A percentile compares a stretch with the other conserved stretches of the same genome.
These are phyloP conservation scores for Okamejei kenojei DNA, from an alignment of 2,797 vertebrate genomes.

Conservation along the genomic window DNA sequence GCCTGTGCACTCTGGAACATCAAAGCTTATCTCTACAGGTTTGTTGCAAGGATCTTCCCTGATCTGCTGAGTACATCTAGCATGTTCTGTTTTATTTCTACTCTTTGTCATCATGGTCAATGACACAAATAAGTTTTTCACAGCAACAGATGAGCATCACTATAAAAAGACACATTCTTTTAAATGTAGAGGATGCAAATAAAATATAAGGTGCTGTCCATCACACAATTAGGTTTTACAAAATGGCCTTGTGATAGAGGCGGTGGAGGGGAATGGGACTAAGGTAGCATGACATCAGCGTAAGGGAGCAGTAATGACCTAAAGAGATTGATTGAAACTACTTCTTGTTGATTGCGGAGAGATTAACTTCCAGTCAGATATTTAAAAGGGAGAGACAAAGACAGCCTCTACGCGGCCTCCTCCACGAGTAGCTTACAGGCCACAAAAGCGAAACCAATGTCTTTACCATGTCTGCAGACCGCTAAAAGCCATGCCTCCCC, in stretches of 20 bases:
- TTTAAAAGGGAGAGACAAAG: no score
- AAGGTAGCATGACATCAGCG: not conserved
- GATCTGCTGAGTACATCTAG: no score
- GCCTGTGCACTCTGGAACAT: not conserved
- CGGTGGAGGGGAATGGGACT: not conserved
- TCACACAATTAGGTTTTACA: not conserved
- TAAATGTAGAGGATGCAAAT: not conserved
- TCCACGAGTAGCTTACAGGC: no score
- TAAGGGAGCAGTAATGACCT: not conserved
- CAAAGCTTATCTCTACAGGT: not conserved
- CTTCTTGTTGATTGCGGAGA: not conserved
- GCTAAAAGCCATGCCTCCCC: no score
- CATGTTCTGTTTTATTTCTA: no score
- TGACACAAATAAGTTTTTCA: not conserved
- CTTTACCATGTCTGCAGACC: no score
- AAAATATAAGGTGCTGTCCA: not conserved
- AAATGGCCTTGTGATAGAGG: not conserved
- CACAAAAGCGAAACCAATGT: no score
- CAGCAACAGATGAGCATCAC: not conserved
- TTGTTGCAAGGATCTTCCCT: no score
- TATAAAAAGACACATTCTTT: not conserved
- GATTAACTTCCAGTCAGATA: not conserved
- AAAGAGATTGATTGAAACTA: not conserved
- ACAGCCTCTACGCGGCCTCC: no score
- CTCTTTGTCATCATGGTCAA: not conserved